A percentile compares a stretch with the other conserved stretches of the same genome.
phyloP scores from a whole-genome alignment of 2,888 invertebrate species.

The Sminthurinus aureus region DNA sequence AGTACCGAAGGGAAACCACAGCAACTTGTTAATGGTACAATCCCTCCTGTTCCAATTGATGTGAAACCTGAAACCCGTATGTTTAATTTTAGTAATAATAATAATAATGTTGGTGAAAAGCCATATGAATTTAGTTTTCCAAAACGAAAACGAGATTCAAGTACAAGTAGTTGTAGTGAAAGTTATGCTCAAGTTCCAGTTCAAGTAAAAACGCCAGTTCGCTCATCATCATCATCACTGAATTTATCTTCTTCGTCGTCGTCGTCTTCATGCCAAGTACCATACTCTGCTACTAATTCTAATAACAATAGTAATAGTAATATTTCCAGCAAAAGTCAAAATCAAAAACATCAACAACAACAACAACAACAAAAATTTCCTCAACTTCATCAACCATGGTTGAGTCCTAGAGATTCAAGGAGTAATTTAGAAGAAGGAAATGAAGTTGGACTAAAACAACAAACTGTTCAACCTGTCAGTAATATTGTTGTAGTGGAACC shows the following conservation, averaged over 20 bases:
- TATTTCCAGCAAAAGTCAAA: not conserved
- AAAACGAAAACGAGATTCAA: constrained; percentile 42
- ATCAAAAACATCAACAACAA: not conserved
- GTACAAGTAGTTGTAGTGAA: constrained; percentile 33
- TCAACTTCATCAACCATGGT: constrained; percentile 58
- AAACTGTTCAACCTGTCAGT: not conserved
- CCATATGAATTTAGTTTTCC: constrained; percentile 36
- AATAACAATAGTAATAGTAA: not conserved
- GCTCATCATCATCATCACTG: constrained; percentile 1
- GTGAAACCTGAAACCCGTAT: constrained; percentile 37
- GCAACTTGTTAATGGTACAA: not conserved
- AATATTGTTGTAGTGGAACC: not conserved
- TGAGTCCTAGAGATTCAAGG: constrained; percentile 48
- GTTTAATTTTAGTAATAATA: constrained; percentile 20
- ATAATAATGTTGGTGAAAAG: constrained; percentile 23
- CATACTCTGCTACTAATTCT: not conserved
- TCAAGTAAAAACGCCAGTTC: constrained; percentile 3
- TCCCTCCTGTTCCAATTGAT: constrained; percentile 25
- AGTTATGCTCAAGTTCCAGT: not conserved
- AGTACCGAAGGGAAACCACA: not conserved
- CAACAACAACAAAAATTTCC: constrained; percentile 19
- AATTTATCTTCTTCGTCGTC: not conserved
- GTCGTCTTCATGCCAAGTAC: not conserved
- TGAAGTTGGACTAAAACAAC: not conserved
- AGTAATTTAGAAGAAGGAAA: constrained; percentile 13